Evolutionary conservation across 2,888 invertebrate species (phyloP).

Genomic region (Zaprionus bogoriensis): DNA sequence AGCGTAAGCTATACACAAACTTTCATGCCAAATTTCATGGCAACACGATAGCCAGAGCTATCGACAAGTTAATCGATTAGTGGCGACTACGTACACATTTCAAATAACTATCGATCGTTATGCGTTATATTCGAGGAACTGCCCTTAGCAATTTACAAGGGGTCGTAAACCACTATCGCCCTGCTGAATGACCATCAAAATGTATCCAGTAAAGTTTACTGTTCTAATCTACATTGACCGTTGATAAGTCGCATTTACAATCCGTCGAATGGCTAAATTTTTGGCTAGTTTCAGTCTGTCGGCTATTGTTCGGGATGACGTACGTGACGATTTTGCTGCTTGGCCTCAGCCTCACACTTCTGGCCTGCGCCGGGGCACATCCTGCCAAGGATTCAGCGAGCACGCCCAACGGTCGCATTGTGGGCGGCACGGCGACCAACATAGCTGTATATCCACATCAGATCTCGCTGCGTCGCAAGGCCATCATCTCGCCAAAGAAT

Average conservation of each 20-base stretch:
- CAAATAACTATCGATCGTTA: not conserved
- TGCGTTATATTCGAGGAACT: not conserved
- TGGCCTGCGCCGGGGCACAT: conserved; percentile 6
- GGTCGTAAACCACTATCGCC: conserved; percentile 24
- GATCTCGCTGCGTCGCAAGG: conserved; percentile 69
- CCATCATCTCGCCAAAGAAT: conserved; percentile 29
- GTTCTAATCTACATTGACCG: conserved; percentile 35
- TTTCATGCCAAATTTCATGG: too few species aligned
- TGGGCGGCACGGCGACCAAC: conserved; percentile 67
- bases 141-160: not conserved
- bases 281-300: conserved; percentile 28
- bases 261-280: not conserved
- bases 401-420: conserved; percentile 65
- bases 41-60: too few species aligned
- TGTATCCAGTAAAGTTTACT: conserved; percentile 41
- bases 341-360: conserved; percentile 4
- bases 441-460: conserved; percentile 71
- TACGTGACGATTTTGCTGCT: conserved; percentile 29
- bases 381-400: conserved; percentile 41
- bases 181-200: conserved; percentile 7
- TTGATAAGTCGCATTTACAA: conserved; percentile 36
- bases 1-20: too few species aligned
- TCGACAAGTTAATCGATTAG: not conserved
- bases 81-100: not conserved
- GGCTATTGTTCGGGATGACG: conserved; percentile 40